Conservation (phyloP, 2,797 vertebrate species). For the Clarias laeviceps region DNA sequence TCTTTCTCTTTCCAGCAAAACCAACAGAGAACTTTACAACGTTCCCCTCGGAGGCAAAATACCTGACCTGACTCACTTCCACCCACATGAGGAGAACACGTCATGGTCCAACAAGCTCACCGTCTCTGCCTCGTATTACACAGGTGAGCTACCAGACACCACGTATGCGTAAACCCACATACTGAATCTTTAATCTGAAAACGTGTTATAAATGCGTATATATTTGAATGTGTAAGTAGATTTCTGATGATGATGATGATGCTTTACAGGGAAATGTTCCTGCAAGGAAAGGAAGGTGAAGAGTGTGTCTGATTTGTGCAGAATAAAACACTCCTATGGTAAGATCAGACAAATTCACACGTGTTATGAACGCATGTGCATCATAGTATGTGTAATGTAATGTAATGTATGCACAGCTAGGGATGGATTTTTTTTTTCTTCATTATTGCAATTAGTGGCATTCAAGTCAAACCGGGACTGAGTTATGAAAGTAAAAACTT, state of each 20-base stretch:
- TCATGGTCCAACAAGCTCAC: conserved; percentile 82
- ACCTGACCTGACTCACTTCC: conserved; percentile 72
- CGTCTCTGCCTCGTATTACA: conserved; percentile 82
- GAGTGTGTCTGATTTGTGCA: conserved; percentile 81
- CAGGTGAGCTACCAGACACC: conserved; percentile 71
- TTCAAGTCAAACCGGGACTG: too few species aligned
- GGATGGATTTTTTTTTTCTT: neutral
- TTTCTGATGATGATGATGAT: neutral
- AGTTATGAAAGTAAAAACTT: too few species aligned
- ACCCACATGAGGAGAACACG: conserved; percentile 72
- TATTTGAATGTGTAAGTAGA: neutral
- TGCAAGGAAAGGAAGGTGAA: conserved; percentile 86
- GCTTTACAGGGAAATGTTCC: conserved; percentile 81
- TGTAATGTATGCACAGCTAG: neutral
- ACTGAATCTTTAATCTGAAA: neutral
- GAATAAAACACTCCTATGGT: conserved; percentile 86
- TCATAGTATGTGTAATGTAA: neutral
- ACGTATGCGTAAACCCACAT: neutral
- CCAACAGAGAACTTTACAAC: conserved; percentile 74
- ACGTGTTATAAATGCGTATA: neutral
- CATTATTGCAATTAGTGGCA: neutral
- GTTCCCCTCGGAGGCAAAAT: conserved; percentile 85
- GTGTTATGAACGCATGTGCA: neutral
- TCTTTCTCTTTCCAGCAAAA: conserved; percentile 64
- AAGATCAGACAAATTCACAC: conserved; percentile 56